Conservation (phyloP, 1,140 invertebrate species). For the Drosophila melanica region DNA sequence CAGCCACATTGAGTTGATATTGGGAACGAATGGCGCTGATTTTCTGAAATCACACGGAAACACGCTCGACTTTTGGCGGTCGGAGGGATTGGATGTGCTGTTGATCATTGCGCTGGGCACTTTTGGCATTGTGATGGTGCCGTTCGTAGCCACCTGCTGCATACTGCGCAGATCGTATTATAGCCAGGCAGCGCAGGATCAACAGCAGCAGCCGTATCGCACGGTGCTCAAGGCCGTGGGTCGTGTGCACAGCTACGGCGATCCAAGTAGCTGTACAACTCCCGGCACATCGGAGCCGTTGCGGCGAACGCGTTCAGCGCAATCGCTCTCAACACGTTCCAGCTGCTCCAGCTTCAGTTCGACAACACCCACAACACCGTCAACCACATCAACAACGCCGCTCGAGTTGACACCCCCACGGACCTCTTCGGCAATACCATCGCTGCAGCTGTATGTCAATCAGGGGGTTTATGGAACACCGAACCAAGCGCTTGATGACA, state of each 20-base stretch:
- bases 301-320: slow-evolving; percentile 60
- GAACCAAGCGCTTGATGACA: slow-evolving; percentile 39
- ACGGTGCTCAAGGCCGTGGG: slow-evolving; percentile 53
- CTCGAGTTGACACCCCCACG: slow-evolving; percentile 62
- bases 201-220: slow-evolving; percentile 42
- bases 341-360: slow-evolving; percentile 65
- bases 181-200: slow-evolving; percentile 54
- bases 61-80: slow-evolving; percentile 83
- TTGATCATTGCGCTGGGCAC: slow-evolving; percentile 70
- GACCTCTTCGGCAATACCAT: slow-evolving; percentile 28
- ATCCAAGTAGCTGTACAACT: slow-evolving; percentile 41
- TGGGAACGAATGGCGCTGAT: slow-evolving; percentile 84
- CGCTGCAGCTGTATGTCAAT: slow-evolving; percentile 59
- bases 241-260: slow-evolving; percentile 60
- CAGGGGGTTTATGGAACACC: slow-evolving; percentile 42
- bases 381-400: slow-evolving; percentile 60
- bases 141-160: slow-evolving; percentile 73
- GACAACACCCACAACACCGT: slow-evolving; percentile 48
- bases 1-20: slow-evolving; percentile 86
- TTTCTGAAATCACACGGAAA: slow-evolving; percentile 83
- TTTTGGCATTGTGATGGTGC: slow-evolving; percentile 65
- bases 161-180: slow-evolving; percentile 73
- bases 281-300: slow-evolving; percentile 40
- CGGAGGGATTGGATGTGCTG: slow-evolving; percentile 84
- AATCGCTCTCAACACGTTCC: slow-evolving; percentile 63